phyloP scores from a whole-genome alignment of 2,888 invertebrate species.

The Hirtodrosophila trivittata region DNA sequence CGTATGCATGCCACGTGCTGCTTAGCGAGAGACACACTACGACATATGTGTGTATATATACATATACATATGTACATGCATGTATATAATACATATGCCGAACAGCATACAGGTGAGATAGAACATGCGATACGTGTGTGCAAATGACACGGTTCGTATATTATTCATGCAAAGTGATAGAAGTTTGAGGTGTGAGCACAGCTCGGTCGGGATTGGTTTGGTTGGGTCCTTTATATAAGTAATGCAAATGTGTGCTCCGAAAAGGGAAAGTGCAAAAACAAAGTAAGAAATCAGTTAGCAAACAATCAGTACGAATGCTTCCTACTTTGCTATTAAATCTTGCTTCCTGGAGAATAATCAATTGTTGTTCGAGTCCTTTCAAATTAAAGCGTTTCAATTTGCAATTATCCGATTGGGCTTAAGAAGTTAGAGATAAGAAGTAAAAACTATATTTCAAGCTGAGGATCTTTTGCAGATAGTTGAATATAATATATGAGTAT shows the following conservation, averaged over 20 bases:
- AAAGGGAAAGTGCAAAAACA: too few species aligned
- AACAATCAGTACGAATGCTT: too few species aligned
- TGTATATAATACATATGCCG: not conserved
- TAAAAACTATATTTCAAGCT: too few species aligned
- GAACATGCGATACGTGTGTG: constrained; percentile 1
- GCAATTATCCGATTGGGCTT: too few species aligned
- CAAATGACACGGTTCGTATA: constrained; percentile 23
- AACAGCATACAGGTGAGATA: not conserved
- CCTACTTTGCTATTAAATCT: too few species aligned
- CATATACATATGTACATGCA: not conserved
- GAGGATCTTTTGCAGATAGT: too few species aligned
- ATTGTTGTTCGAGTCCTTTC: too few species aligned
- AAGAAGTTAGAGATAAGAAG: too few species aligned
- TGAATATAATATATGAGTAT: too few species aligned
- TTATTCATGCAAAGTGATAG: constrained; percentile 47
- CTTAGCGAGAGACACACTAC: not conserved
- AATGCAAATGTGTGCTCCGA: not conserved
- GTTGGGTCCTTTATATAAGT: constrained; percentile 3
- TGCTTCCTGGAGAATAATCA: too few species aligned
- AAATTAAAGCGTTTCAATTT: too few species aligned
- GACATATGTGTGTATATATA: not conserved
- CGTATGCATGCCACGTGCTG: constrained; percentile 1
- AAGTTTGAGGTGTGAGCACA: constrained; percentile 7
- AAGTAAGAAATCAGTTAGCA: too few species aligned
- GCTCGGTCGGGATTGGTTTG: constrained; percentile 1